Evolutionary conservation across 2,888 invertebrate genomes (phyloP).

Genomic region (Pseudococcus jackbeardsleyi): DNA sequence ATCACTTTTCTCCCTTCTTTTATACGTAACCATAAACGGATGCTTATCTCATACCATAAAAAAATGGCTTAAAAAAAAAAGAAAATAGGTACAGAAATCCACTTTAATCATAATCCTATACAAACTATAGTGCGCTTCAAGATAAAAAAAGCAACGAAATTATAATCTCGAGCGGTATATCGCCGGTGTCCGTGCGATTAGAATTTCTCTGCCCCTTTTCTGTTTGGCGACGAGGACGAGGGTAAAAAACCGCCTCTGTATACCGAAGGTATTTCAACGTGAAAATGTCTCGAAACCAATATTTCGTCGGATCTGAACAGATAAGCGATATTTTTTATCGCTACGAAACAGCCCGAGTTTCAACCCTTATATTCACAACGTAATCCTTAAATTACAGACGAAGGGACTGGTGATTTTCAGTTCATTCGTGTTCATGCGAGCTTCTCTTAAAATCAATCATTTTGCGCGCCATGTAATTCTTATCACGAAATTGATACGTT

Average conservation of each 20-base stretch:
- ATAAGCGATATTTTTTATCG: constrained; percentile 55
- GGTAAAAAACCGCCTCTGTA: background rate
- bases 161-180: background rate
- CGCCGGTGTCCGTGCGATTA: constrained; percentile 8
- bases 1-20: background rate
- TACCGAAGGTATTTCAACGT: constrained; percentile 56
- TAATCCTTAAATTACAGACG: constrained; percentile 49
- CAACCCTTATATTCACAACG: constrained; percentile 45
- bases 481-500: constrained; percentile 50
- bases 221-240: background rate
- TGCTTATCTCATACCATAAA: background rate
- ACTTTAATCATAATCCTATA: constrained; percentile 42
- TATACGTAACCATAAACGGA: background rate
- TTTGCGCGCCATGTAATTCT: constrained; percentile 50
- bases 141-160: constrained; percentile 14
- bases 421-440: constrained; percentile 41
- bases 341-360: constrained; percentile 44
- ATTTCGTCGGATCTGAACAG: constrained; percentile 50
- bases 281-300: constrained; percentile 61
- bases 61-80: background rate
- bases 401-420: constrained; percentile 39
- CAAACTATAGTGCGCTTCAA: constrained; percentile 1
- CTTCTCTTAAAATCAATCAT: constrained; percentile 51
- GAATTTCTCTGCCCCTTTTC: background rate
- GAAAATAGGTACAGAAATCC: background rate